These are phyloP conservation scores for Rhizoglyphus robini DNA, from an alignment of 1,140 invertebrate species.

Conservation along the genomic window DNA sequence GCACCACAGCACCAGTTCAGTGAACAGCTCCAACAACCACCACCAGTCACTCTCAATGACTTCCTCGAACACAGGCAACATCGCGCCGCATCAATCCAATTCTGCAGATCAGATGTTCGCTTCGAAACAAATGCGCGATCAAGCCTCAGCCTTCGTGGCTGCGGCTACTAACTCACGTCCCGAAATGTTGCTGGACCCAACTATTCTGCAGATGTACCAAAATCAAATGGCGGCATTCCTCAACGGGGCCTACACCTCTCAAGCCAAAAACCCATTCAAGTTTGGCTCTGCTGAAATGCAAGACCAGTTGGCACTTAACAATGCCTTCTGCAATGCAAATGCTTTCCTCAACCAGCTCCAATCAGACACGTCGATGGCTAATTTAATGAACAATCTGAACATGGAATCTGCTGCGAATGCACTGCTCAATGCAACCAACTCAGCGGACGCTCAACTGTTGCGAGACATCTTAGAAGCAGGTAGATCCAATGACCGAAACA, in stretches of 20 bases:
- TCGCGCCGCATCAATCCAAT: slow-evolving; percentile 3
- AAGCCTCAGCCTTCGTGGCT: background rate
- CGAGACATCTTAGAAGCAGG: slow-evolving; percentile 38
- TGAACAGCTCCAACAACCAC: too few species aligned
- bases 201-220: background rate
- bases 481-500: too few species aligned
- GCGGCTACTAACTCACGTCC: background rate
- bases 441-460: slow-evolving; percentile 35
- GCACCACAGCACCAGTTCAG: slow-evolving; percentile 1
- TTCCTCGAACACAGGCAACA: background rate
- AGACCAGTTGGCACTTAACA: slow-evolving; percentile 2
- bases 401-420: background rate
- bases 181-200: background rate
- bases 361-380: background rate
- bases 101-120: background rate
- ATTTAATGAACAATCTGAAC: background rate
- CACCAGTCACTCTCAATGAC: background rate
- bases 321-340: background rate
- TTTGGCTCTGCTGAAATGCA: background rate
- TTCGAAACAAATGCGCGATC: background rate
- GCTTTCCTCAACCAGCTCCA: slow-evolving; percentile 6
- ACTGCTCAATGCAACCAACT: background rate
- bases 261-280: background rate
- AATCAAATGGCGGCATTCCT: background rate
- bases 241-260: background rate